phyloP scores from a whole-genome alignment of 2,888 invertebrate species.

The Amitus sp. region DNA sequence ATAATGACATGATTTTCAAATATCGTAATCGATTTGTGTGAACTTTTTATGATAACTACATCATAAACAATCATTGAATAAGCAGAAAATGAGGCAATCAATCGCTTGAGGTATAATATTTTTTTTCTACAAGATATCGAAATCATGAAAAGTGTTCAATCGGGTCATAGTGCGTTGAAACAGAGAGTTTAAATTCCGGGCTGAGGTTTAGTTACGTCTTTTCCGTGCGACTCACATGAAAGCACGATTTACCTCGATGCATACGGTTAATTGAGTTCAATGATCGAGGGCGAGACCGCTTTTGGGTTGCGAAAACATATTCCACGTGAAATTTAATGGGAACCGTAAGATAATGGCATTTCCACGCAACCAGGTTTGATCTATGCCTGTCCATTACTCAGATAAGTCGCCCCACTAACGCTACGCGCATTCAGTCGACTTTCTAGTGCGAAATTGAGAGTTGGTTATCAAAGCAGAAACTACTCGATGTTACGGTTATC shows the following conservation, averaged over 20 bases:
- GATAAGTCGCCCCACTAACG: slow-evolving; percentile 23
- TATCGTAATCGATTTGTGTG: too few species aligned
- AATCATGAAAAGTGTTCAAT: too few species aligned
- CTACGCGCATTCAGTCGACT: slow-evolving; percentile 33
- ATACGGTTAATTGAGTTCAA: too few species aligned
- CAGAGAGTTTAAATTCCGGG: too few species aligned
- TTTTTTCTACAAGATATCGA: too few species aligned
- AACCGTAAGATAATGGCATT: slow-evolving; percentile 1
- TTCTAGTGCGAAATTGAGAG: slow-evolving; percentile 36
- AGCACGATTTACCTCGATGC: too few species aligned
- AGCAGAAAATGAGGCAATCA: neutral
- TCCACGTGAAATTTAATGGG: neutral
- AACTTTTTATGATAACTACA: too few species aligned
- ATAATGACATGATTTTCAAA: too few species aligned
- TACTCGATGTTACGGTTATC: slow-evolving; percentile 37
- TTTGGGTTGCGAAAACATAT: neutral
- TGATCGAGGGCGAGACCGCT: neutral
- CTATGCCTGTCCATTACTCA: slow-evolving; percentile 32
- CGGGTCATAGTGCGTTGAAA: too few species aligned
- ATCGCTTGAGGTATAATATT: neutral
- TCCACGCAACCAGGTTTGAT: slow-evolving; percentile 24
- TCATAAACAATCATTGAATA: too few species aligned
- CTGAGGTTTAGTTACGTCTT: too few species aligned
- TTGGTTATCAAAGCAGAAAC: slow-evolving; percentile 38
- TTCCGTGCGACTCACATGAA: too few species aligned